Evolutionary conservation across 2,113 vertebrate species (phyloP).

Genomic region (Larimichthys crocea): DNA sequence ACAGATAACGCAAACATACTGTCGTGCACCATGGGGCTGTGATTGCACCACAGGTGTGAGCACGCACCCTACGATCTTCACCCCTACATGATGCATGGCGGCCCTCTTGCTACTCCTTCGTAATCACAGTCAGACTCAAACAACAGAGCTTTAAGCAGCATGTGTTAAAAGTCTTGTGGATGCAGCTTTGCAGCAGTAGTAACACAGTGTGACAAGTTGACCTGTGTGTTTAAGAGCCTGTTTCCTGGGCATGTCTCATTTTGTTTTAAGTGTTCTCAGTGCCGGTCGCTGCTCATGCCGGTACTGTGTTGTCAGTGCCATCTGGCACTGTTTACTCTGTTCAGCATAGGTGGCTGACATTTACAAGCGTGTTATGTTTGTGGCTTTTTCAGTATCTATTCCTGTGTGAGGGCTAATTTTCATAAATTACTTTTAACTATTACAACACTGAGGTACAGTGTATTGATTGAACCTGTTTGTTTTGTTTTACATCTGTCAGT

Average conservation of each 20-base stretch:
- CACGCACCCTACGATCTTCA: conserved; percentile 24
- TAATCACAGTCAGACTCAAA: conserved; percentile 22
- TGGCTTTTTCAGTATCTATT: neutral
- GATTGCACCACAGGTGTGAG: conserved; percentile 3
- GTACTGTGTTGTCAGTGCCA: conserved; percentile 58
- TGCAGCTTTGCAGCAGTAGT: conserved; percentile 36
- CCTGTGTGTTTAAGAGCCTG: conserved; percentile 67
- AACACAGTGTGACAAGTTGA: conserved; percentile 68
- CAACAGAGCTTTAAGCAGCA: conserved; percentile 31
- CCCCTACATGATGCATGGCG: conserved; percentile 38
- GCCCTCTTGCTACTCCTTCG: conserved; percentile 30
- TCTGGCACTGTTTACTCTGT: conserved; percentile 62
- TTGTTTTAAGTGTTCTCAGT: conserved; percentile 59
- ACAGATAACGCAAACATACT: conserved; percentile 8
- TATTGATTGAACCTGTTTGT: neutral
- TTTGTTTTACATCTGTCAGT: neutral
- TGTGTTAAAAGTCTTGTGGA: conserved; percentile 44
- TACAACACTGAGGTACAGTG: no score
- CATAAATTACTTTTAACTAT: neutral
- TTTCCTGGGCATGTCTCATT: conserved; percentile 66
- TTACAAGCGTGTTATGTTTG: conserved; percentile 41
- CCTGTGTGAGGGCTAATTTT: neutral
- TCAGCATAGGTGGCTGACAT: conserved; percentile 20
- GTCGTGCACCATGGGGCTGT: neutral
- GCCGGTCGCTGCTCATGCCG: conserved; percentile 35